Conservation (phyloP, 2,888 invertebrate genomes). For the Leptogaster cylindrica region DNA sequence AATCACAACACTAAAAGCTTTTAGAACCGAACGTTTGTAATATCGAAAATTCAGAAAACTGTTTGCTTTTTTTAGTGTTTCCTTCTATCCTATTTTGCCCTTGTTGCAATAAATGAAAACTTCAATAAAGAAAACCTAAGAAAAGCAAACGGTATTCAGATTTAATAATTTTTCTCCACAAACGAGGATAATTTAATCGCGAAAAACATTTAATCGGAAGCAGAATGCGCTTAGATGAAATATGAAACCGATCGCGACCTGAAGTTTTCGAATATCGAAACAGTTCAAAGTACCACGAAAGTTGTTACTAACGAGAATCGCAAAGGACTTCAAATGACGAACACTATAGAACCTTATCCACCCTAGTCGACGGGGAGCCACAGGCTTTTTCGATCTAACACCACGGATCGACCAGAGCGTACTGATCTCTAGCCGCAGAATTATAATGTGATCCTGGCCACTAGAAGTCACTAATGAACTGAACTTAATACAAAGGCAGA, state of each 20-base stretch:
- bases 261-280: not conserved
- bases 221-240: not conserved
- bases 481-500: slow-evolving; percentile 56
- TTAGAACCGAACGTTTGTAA: not conserved
- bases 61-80: slow-evolving; percentile 14
- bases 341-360: slow-evolving; percentile 50
- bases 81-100: not conserved
- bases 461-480: slow-evolving; percentile 62
- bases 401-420: slow-evolving; percentile 60
- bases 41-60: slow-evolving; percentile 1
- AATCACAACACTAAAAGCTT: slow-evolving; percentile 9
- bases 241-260: not conserved
- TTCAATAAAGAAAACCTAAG: too few relatives aligned
- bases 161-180: too few relatives aligned
- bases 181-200: too few relatives aligned
- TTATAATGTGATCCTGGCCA: slow-evolving; percentile 51
- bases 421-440: slow-evolving; percentile 51
- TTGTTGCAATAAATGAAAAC: too few relatives aligned
- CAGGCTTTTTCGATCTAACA: slow-evolving; percentile 56
- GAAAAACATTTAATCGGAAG: not conserved
- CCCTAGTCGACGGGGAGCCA: slow-evolving; percentile 52
- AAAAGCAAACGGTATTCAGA: too few relatives aligned
- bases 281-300: not conserved
- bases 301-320: not conserved
- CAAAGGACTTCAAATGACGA: slow-evolving; percentile 1